Conservation (phyloP, 2,888 invertebrate species). For the Drosophila neonasuta region DNA sequence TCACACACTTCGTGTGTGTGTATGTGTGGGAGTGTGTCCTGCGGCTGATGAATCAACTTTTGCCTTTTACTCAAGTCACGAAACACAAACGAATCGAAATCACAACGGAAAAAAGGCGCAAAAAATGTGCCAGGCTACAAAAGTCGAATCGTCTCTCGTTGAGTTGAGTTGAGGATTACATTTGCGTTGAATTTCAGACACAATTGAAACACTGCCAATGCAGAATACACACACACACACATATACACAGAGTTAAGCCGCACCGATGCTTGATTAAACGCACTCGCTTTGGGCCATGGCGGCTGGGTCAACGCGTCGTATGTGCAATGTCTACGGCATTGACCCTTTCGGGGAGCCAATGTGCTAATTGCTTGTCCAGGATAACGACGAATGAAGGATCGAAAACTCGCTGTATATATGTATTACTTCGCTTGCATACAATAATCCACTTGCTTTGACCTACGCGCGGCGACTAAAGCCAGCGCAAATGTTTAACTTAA, state of each 20-base stretch:
- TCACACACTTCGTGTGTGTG: constrained; percentile 12
- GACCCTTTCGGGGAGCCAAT: constrained; percentile 37
- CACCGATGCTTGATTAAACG: constrained; percentile 58
- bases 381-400: constrained; percentile 42
- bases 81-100: constrained; percentile 69
- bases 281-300: constrained; percentile 19
- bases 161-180: constrained; percentile 65
- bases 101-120: constrained; percentile 26
- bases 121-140: constrained; percentile 28
- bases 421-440: constrained; percentile 43
- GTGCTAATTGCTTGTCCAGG: constrained; percentile 68
- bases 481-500: constrained; percentile 61
- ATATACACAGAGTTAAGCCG: constrained; percentile 21
- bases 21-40: constrained; percentile 52
- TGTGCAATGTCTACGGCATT: constrained; percentile 54
- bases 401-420: background rate
- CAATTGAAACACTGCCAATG: constrained; percentile 57
- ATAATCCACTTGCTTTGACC: constrained; percentile 76
- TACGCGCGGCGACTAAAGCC: constrained; percentile 72
- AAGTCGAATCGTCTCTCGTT: constrained; percentile 9
- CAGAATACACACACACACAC: constrained; percentile 11
- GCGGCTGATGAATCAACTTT: constrained; percentile 78
- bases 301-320: constrained; percentile 56
- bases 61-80: constrained; percentile 75
- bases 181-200: constrained; percentile 73